Percentiles rank a stretch among this genome's conserved stretches.
Conservation (phyloP, 2,113 vertebrate genomes). For the Chaetops frenatus region DNA sequence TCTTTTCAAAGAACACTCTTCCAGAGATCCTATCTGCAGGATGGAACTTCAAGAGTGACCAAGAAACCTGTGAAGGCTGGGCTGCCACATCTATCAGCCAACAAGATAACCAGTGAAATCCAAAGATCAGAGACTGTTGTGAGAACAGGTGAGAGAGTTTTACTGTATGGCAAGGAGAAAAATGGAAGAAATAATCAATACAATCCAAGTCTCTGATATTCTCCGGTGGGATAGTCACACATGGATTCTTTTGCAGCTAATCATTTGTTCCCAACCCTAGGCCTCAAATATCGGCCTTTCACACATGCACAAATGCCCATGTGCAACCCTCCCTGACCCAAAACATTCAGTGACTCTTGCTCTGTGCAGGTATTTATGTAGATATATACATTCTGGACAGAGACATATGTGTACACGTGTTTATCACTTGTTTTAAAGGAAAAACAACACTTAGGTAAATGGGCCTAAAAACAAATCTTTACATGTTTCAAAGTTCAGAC, state of each 20-base stretch:
- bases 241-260: background rate
- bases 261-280: rapidly evolving
- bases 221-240: background rate
- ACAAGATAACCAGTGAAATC: background rate
- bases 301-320: rapidly evolving
- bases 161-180: background rate
- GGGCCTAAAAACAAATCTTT: background rate
- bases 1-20: background rate
- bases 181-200: background rate
- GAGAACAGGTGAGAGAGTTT: background rate
- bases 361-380: background rate
- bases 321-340: background rate
- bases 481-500: background rate
- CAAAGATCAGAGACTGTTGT: background rate
- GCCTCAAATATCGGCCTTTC: background rate
- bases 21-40: background rate
- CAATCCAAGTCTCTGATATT: background rate
- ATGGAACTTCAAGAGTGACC: background rate
- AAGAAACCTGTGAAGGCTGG: background rate
- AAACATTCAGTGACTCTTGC: rapidly evolving
- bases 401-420: background rate
- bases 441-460: background rate
- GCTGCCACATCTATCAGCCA: background rate
- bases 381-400: background rate
- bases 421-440: background rate